These are phyloP conservation scores for Oryzias javanicus DNA, from an alignment of 2,113 vertebrate species.

Conservation along the genomic window DNA sequence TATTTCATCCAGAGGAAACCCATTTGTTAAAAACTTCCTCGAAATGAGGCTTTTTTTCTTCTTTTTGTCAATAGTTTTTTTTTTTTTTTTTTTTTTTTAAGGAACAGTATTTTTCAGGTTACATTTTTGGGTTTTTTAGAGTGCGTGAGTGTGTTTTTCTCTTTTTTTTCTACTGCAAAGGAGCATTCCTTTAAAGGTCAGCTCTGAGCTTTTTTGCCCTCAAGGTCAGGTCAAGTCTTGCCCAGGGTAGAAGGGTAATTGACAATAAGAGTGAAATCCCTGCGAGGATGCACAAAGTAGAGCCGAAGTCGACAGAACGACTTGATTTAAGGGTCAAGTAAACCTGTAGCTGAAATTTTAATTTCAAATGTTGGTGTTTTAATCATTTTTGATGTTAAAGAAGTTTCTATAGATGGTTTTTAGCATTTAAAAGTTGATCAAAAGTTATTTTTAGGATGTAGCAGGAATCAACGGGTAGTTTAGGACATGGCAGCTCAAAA, in stretches of 20 bases:
- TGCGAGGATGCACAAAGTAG: conserved; percentile 15
- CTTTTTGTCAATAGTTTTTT: not conserved
- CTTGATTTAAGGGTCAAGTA: not conserved
- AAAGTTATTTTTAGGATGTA: too few relatives aligned
- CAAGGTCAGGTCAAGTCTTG: conserved; percentile 30
- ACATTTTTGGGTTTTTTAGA: not conserved
- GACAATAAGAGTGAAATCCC: conserved; percentile 17
- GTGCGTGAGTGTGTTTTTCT: conserved; percentile 17
- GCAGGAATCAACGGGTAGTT: too few relatives aligned
- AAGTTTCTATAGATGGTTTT: conserved; percentile 8
- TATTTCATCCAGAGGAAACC: not conserved
- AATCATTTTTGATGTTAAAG: conserved; percentile 3
- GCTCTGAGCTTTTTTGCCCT: conserved; percentile 25
- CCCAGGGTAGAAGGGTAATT: conserved; percentile 9
- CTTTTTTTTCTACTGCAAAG: conserved; percentile 14
- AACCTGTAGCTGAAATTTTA: not conserved
- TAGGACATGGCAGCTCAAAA: too few relatives aligned
- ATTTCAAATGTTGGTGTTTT: not conserved
- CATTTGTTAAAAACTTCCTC: too few relatives aligned
- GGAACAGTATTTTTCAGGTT: not conserved
- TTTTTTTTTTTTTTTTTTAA: not conserved
- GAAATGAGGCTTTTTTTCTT: not conserved
- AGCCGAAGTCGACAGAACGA: conserved; percentile 9
- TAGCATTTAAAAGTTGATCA: too few relatives aligned
- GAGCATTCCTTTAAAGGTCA: conserved; percentile 22